Conservation (phyloP, 2,888 invertebrate species). For the Thyatira batis region DNA sequence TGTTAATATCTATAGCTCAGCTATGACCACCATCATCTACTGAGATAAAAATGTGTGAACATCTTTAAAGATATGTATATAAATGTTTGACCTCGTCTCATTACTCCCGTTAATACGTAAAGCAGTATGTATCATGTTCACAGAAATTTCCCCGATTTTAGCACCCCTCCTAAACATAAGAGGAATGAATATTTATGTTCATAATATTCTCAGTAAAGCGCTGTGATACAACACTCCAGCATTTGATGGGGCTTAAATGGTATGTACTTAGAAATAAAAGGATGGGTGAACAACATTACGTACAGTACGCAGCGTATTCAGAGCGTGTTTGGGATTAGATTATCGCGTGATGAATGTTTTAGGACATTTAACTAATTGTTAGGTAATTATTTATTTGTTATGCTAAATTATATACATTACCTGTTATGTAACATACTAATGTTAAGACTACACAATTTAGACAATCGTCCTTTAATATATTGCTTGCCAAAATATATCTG, state of each 20-base stretch:
- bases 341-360: too few relatives aligned
- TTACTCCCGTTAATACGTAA: not conserved
- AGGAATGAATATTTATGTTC: constrained; percentile 4
- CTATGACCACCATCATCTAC: too few relatives aligned
- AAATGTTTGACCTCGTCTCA: not conserved
- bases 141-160: not conserved
- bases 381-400: not conserved
- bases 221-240: constrained; percentile 19
- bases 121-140: too few relatives aligned
- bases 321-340: not conserved
- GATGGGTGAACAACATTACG: constrained; percentile 4
- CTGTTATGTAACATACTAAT: too few relatives aligned
- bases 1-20: too few relatives aligned
- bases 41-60: too few relatives aligned
- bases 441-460: too few relatives aligned
- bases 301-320: not conserved
- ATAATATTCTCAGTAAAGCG: constrained; percentile 11
- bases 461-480: too few relatives aligned
- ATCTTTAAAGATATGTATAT: too few relatives aligned
- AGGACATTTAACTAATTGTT: too few relatives aligned
- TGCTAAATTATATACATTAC: not conserved
- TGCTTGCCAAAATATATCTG: too few relatives aligned
- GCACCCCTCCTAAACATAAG: not conserved
- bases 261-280: constrained; percentile 16
- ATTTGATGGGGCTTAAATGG: constrained; percentile 20